A percentile compares a stretch with the other conserved stretches of the same genome.
Conservation (phyloP, 2,797 vertebrate species). For the Ceryle rudis region DNA sequence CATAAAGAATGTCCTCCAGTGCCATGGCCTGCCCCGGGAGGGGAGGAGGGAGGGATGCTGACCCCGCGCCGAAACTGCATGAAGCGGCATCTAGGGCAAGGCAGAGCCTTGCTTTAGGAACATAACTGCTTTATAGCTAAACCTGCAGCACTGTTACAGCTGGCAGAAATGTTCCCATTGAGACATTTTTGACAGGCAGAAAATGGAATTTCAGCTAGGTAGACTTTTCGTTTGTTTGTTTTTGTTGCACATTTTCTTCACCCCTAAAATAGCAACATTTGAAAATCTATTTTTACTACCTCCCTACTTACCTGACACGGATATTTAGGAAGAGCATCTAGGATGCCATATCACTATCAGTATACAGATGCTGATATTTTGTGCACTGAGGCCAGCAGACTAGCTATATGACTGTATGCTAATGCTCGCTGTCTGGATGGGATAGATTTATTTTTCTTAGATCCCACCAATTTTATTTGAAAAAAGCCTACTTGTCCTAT, state of each 20-base stretch:
- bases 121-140: not conserved
- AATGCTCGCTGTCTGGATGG: not conserved
- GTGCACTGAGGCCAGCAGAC: not conserved
- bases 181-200: not conserved
- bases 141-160: not conserved
- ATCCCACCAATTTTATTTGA: not conserved
- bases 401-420: not conserved
- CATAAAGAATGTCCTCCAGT: conserved; percentile 40
- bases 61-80: not conserved
- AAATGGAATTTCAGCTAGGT: conserved; percentile 25
- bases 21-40: conserved; percentile 20
- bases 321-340: not conserved
- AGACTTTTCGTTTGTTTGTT: not conserved
- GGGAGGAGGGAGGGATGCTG: conserved; percentile 44
- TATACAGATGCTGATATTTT: not conserved
- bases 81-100: conserved; percentile 2
- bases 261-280: not conserved
- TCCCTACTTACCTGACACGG: not conserved
- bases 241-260: not conserved
- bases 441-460: not conserved
- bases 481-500: not conserved
- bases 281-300: not conserved
- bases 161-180: not conserved
- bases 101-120: not conserved
- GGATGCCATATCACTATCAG: not conserved